Evolutionary conservation across 2,888 invertebrate genomes (phyloP).

Genomic region (Chymomyza fuscimana): DNA sequence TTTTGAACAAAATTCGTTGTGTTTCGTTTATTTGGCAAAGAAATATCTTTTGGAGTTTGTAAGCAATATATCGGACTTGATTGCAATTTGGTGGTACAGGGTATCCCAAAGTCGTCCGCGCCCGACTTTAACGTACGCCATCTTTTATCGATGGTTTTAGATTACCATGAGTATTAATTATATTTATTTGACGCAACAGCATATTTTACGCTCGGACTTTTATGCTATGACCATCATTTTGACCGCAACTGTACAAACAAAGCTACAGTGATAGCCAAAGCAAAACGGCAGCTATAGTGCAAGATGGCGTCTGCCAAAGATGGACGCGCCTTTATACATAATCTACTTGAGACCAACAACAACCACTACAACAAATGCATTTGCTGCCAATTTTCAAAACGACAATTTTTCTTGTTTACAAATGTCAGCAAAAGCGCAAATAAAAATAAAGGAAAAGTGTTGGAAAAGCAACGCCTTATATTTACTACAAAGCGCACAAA

Average conservation of each 20-base stretch:
- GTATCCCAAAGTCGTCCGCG: too few relatives aligned
- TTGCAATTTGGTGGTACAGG: too few relatives aligned
- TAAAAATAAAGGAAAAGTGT: background rate
- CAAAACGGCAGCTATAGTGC: slow-evolving; percentile 22
- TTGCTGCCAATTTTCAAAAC: slow-evolving; percentile 14
- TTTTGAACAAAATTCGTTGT: too few relatives aligned
- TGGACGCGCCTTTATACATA: slow-evolving; percentile 18
- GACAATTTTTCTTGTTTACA: slow-evolving; percentile 32
- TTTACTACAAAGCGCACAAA: background rate
- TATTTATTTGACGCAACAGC: too few relatives aligned
- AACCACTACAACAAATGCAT: slow-evolving; percentile 12
- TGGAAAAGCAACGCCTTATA: background rate
- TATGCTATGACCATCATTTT: too few relatives aligned
- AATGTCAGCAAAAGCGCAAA: slow-evolving; percentile 22
- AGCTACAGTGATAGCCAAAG: slow-evolving; percentile 21
- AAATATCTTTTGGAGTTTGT: too few relatives aligned
- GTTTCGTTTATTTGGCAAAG: too few relatives aligned
- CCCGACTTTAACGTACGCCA: too few relatives aligned
- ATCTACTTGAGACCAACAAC: slow-evolving; percentile 29
- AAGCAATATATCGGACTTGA: too few relatives aligned
- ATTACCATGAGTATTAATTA: too few relatives aligned
- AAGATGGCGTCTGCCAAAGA: slow-evolving; percentile 14
- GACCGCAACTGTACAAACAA: slow-evolving; percentile 12
- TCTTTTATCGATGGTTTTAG: too few relatives aligned
- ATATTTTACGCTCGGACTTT: too few relatives aligned